Base-by-base conservation (phyloP, 1,140 invertebrate genomes). In the Agrypnia vestita region DNA sequence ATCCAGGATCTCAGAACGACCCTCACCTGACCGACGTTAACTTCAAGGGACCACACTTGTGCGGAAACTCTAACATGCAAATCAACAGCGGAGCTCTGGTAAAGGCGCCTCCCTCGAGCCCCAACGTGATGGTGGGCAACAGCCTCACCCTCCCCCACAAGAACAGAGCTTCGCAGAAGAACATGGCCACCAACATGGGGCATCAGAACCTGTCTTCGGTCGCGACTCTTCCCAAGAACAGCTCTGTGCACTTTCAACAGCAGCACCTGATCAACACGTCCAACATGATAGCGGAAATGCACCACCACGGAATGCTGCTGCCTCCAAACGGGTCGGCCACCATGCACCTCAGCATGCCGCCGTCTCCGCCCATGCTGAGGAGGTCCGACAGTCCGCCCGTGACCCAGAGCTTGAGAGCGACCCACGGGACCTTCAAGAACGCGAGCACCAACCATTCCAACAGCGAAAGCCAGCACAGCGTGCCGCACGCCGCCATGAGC, bases 401-500 rank as follows among this genome's bases (percentile, higher is more conserved):
- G 9, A 74, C 79, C 51, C 81, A 82, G 21, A 79, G 83, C 51
- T 21, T 80, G 11, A 69, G 83, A 46, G 77, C 80, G 0, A 85
- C 87, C 46, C 88, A 89, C 71, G 89, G 88, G 0, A 90, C 89
- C 35, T 84, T 90, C 11, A 86, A 88, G 55, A 84, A 87, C 59
- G 86, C 87, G 3, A 89, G 87, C 74, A 86, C 85, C 59, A 84
- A 80, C 25, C 25, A 35, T 35, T 35, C 25, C 25, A 76, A 86
- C 8, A 82, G 78, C 25, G 82, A 79, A 9, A 79, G 80, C 25
- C 78, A 82, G 51, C 84, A 86, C 35, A 87, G 84, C 77, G 90
- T 95, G 82, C 94, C 94, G 19, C 94, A 94, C 84, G 93, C 94
- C 49, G 93, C 94, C 49, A 95, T 95, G 85, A 94, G 93, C 85